These are phyloP conservation scores for Rotaria socialis DNA, from an alignment of 2,888 invertebrate genomes.

Conservation along the genomic window DNA sequence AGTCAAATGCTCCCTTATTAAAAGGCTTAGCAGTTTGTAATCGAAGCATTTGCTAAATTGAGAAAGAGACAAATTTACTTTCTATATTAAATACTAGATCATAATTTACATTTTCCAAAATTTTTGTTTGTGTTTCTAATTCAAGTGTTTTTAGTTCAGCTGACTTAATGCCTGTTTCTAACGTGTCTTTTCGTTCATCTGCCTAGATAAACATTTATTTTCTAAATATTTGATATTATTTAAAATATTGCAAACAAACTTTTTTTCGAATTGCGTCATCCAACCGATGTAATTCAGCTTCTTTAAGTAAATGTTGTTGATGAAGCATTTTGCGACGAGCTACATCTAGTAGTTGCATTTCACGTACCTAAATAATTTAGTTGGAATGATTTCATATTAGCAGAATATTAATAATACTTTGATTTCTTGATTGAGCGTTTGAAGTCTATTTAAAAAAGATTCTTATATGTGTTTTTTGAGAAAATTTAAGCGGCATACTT, in stretches of 20 bases:
- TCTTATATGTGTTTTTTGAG: too few relatives aligned
- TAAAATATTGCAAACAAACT: not conserved
- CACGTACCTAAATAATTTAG: not conserved
- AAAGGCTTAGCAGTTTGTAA: constrained; percentile 15
- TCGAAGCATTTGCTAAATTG: constrained; percentile 7
- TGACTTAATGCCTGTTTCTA: not conserved
- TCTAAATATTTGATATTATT: not conserved
- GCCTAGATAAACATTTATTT: not conserved
- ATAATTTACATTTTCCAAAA: constrained; percentile 9
- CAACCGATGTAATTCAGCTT: constrained; percentile 34
- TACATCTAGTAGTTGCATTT: constrained; percentile 6
- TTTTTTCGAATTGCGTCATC: constrained; percentile 36
- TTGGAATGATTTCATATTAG: not conserved
- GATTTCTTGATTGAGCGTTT: constrained; percentile 27
- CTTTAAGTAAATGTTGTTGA: constrained; percentile 34
- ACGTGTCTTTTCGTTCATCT: not conserved
- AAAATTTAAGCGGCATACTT: not conserved
- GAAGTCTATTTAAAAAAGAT: not conserved
- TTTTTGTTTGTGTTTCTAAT: constrained; percentile 36
- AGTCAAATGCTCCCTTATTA: not conserved
- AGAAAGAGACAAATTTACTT: not conserved
- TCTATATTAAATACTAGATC: too few relatives aligned
- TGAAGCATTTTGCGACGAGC: constrained; percentile 32
- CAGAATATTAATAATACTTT: not conserved
- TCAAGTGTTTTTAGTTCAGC: constrained; percentile 4